Evolutionary conservation across 2,888 invertebrate species (phyloP).

Genomic region (Apotomis capreana): DNA sequence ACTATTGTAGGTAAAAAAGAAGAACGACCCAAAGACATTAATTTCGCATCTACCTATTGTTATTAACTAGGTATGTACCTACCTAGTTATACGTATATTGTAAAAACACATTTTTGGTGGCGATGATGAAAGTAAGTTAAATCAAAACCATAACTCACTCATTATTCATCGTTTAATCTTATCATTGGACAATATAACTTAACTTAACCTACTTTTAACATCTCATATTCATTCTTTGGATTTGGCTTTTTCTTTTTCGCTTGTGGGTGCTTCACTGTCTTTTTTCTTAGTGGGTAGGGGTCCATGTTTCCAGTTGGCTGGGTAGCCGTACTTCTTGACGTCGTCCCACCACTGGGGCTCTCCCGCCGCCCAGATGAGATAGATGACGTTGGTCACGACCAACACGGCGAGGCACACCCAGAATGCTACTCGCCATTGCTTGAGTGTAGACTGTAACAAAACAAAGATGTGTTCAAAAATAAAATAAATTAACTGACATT

Average conservation of each 20-base stretch:
- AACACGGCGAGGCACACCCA: slow-evolving; percentile 90
- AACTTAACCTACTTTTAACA: slow-evolving; percentile 1
- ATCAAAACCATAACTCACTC: slow-evolving; percentile 4
- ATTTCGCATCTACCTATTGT: too few relatives aligned
- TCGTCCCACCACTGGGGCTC: slow-evolving; percentile 91
- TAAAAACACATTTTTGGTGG: too few relatives aligned
- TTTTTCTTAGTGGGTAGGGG: slow-evolving; percentile 58
- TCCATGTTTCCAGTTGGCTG: slow-evolving; percentile 70
- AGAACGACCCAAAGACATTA: too few relatives aligned
- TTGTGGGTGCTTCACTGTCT: slow-evolving; percentile 58
- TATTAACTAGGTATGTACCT: too few relatives aligned
- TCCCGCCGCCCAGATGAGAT: slow-evolving; percentile 87
- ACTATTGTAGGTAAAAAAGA: too few relatives aligned
- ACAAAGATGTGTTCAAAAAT: neutral
- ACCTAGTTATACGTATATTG: too few relatives aligned
- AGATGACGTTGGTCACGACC: slow-evolving; percentile 86
- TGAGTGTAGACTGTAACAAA: slow-evolving; percentile 80
- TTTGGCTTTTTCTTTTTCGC: slow-evolving; percentile 46
- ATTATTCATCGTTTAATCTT: slow-evolving; percentile 21
- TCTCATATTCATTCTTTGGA: slow-evolving; percentile 51
- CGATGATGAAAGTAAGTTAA: neutral
- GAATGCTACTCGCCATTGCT: slow-evolving; percentile 90
- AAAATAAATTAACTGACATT: too few relatives aligned
- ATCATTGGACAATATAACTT: slow-evolving; percentile 17
- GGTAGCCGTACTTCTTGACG: slow-evolving; percentile 77